Base-by-base conservation (phyloP, 2,797 vertebrate species). In the Megalops cyprinoides region DNA sequence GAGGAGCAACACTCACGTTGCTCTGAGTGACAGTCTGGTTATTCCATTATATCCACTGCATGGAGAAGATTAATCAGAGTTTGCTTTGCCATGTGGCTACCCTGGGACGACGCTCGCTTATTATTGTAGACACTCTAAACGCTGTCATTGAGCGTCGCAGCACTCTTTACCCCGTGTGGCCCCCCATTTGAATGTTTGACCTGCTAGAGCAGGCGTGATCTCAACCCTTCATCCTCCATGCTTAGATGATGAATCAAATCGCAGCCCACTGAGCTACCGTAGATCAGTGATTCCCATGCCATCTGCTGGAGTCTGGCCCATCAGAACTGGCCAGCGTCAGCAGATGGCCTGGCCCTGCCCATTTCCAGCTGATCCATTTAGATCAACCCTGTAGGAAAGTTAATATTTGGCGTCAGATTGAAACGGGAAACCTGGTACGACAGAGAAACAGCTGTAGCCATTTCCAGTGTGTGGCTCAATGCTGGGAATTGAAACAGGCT, bases 21-120 rank as follows among this genome's bases (percentile, higher is more conserved):
- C 49, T 58, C 75, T 39, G 31, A 25, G 39, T 62, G 56, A 3
- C 23, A 78, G 39, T 78, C 39, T 62, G 10, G 56, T 48, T 48
- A 78, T 78, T 12, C 51, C 49, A 78, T 82, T 76, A 81, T 44
- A 48, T 49, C 60, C 46, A 49, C 31, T 71, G 79, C 77, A 28
- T 82, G 44, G 80, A 82, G 79, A 81, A 67, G 73, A 80, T 78
- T 83, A 83, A 80, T 82, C 81, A 81, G 83, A 55, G 74, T 84
- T 79, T 77, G 67, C 7, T 12, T 48, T 14, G 42, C 25, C 15
- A 31, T 78, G 58, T 76, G 51, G 20, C 49, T 48, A 39, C 51
- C 74, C 71, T 15, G 39, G 71, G 65, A 48, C 44, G 28, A 65
- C 23, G 20, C 25, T 25, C 8, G 18, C 39, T 75, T 81, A 76